phyloP scores from a whole-genome alignment of 2,113 vertebrate species.

The Rana temporaria region DNA sequence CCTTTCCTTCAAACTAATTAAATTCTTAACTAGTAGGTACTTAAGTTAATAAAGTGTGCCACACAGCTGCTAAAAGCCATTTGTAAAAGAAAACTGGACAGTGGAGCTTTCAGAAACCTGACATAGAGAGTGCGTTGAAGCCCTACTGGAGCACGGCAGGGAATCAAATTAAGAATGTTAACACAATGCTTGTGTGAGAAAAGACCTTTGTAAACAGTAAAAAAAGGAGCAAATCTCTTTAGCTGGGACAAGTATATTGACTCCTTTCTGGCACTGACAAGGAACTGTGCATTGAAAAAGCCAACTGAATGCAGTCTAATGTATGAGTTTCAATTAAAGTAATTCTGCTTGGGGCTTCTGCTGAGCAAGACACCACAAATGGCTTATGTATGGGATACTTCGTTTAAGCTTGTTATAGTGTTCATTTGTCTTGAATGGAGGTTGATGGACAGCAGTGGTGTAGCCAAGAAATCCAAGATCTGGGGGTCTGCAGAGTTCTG shows the following conservation, averaged over 20 bases:
- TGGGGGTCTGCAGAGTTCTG: not conserved
- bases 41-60: conserved; percentile 89
- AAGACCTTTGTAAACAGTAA: conserved; percentile 74
- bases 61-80: conserved; percentile 79
- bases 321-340: conserved; percentile 19
- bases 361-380: not conserved
- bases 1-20: conserved; percentile 84
- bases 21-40: conserved; percentile 84
- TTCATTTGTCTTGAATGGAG: not conserved
- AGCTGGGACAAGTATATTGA: conserved; percentile 39
- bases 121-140: conserved; percentile 80
- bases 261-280: conserved; percentile 25
- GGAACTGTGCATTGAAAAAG: conserved; percentile 11
- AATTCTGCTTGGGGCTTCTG: not conserved
- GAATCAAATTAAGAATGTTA: conserved; percentile 79
- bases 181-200: conserved; percentile 82
- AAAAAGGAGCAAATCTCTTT: conserved; percentile 65
- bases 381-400: not conserved
- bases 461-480: not conserved
- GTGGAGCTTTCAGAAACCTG: conserved; percentile 78
- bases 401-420: not conserved
- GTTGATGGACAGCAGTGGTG: not conserved
- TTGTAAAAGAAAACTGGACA: conserved; percentile 78
- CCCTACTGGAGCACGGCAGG: conserved; percentile 71
- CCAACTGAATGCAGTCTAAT: conserved; percentile 29